Evolutionary conservation across 2,888 invertebrate species (phyloP).

Genomic region (Buathra laborator): DNA sequence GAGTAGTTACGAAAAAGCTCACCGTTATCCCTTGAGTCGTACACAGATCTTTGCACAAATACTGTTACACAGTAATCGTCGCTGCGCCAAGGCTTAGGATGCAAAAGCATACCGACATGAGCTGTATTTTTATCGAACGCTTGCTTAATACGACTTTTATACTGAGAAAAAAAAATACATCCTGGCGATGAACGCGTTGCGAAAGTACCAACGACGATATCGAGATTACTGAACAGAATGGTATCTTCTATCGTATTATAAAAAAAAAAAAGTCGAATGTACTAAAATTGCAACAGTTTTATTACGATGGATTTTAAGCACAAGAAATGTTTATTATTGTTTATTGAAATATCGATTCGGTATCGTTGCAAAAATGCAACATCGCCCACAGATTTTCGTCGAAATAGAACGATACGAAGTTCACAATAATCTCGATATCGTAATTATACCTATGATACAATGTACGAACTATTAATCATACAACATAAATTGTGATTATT

Average conservation of each 20-base stretch:
- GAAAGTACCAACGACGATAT: conserved; percentile 47
- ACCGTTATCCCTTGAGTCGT: conserved; percentile 43
- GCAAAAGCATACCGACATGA: conserved; percentile 48
- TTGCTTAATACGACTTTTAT: conserved; percentile 69
- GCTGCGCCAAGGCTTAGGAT: conserved; percentile 29
- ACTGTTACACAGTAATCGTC: conserved; percentile 29
- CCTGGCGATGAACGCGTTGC: conserved; percentile 61
- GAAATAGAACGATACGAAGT: conserved; percentile 8
- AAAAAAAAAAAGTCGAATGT: conserved; percentile 9
- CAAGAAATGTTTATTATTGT: conserved; percentile 17
- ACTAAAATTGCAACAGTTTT: background rate
- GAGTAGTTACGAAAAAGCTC: conserved; percentile 32
- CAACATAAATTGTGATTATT: conserved; percentile 67
- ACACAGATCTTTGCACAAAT: conserved; percentile 34
- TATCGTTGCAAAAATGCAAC: conserved; percentile 26
- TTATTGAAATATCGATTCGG: background rate
- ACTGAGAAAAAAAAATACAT: conserved; percentile 61
- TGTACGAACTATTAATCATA: conserved; percentile 61
- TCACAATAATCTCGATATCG: conserved; percentile 59
- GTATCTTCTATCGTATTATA: conserved; percentile 28
- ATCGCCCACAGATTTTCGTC: background rate
- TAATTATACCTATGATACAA: conserved; percentile 53
- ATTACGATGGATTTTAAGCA: conserved; percentile 40
- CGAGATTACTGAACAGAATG: conserved; percentile 61
- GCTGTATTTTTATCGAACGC: conserved; percentile 67